phyloP scores from a whole-genome alignment of 1,140 invertebrate genomes.

The Bombyx mandarina region DNA sequence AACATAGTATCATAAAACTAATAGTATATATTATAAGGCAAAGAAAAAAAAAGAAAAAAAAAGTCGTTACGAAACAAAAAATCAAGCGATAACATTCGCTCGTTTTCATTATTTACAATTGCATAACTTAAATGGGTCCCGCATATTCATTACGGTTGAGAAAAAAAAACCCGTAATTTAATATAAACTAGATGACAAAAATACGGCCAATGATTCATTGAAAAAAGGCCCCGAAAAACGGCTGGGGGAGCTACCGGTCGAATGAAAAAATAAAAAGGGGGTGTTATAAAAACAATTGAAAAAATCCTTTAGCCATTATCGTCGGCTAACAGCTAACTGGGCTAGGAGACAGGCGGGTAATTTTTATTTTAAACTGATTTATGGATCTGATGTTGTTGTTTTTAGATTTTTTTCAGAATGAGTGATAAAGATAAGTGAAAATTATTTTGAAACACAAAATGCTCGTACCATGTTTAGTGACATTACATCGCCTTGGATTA shows the following conservation, averaged over 20 bases:
- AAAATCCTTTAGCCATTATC: slow-evolving; percentile 46
- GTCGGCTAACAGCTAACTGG: slow-evolving; percentile 47
- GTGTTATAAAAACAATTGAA: slow-evolving; percentile 53
- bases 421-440: no score
- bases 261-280: slow-evolving; percentile 35
- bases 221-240: slow-evolving; percentile 29
- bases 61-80: slow-evolving; percentile 28
- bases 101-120: slow-evolving; percentile 49
- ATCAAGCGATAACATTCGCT: slow-evolving; percentile 39
- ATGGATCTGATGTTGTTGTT: slow-evolving; percentile 12
- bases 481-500: no score
- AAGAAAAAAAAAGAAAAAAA: slow-evolving; percentile 10
- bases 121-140: slow-evolving; percentile 45
- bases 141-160: slow-evolving; percentile 63
- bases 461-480: no score
- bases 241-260: slow-evolving; percentile 30
- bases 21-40: no score
- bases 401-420: no score
- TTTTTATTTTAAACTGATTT: slow-evolving; percentile 50
- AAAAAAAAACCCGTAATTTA: slow-evolving; percentile 51
- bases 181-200: slow-evolving; percentile 66
- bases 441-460: no score
- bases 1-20: neutral
- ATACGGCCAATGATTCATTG: slow-evolving; percentile 48
- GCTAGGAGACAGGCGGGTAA: slow-evolving; percentile 52